Evolutionary conservation across 1,140 invertebrate species (phyloP), one percentile per base, ranked within the genome.

Genomic region (Phymorhynchus buccinoides): DNA sequence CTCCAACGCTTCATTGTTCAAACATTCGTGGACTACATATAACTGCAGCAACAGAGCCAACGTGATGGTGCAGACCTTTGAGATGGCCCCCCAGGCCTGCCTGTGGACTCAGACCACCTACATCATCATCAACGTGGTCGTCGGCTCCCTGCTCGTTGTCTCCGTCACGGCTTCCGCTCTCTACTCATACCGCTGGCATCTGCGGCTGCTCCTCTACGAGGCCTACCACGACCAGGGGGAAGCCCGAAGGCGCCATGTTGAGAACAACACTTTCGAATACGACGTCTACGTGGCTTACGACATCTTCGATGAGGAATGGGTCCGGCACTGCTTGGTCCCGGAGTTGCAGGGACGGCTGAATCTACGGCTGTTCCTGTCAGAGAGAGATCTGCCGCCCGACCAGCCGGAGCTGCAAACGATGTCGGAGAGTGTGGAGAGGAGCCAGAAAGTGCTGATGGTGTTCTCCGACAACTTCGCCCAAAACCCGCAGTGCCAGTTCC

Each of bases 401-500:
- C 44, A 80, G 48, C 85, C 68, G 18, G 90, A 89, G 32, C 42
- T 88, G 3, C 83, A 89, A 79, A 91, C 89, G 77, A 91, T 91
- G 52, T 71, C 86, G 1, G 79, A 89, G 7, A 84, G 83, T 35
- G 88, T 92, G 62, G 86, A 88, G 22, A 66, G 48, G 35, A 90
- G 90, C 73, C 71, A 84, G 68, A 84, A 86, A n/a, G 52, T 89
- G 27, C 48, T 92, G 35, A 62, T 89, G 18, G 71, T 91, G 16
- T 39, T 91, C 37, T 88, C 89, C 16, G 84, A 86, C 22, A 82
- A 80, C 22, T 90, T 90, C 77, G 79, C 87, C 27, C 79, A 86
- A 52, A 89, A 87, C 52, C 71, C 88, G 42, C 90, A 89, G 90
- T 91, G 90, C 82, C 82, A 86, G n/a, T 89, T 89, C 80, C 89